These are phyloP conservation scores for Noturus placidus DNA, from an alignment of 2,113 vertebrate species.

Conservation along the genomic window DNA sequence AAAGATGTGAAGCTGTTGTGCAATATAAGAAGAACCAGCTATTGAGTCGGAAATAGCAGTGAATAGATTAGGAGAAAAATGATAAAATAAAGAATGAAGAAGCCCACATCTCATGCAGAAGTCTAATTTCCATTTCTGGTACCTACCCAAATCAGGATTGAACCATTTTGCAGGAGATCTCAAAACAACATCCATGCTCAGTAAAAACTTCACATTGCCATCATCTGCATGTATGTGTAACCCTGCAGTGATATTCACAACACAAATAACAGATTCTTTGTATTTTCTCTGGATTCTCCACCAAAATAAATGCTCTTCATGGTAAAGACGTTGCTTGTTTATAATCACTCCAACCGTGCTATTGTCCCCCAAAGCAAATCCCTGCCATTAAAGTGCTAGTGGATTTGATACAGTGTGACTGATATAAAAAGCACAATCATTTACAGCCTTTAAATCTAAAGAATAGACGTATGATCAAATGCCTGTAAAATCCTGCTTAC, in stretches of 20 bases:
- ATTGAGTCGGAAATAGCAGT: not conserved
- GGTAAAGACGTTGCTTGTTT: conserved; percentile 9
- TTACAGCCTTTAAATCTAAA: conserved; percentile 8
- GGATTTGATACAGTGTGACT: conserved; percentile 32
- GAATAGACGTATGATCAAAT: not conserved
- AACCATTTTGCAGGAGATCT: conserved; percentile 7
- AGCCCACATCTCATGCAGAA: not conserved
- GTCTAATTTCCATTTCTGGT: conserved; percentile 5
- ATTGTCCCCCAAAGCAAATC: conserved; percentile 24
- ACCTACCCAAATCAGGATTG: not conserved
- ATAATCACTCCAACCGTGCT: conserved; percentile 12
- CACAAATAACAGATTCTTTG: conserved; percentile 14
- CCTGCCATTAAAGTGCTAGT: conserved; percentile 26
- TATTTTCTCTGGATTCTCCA: conserved; percentile 5
- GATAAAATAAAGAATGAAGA: not conserved
- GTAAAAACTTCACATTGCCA: not conserved
- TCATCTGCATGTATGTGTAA: not conserved
- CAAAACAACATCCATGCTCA: conserved; percentile 24
- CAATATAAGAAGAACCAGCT: not conserved
- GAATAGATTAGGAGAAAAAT: not conserved
- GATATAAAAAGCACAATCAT: conserved; percentile 5
- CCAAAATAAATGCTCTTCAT: conserved; percentile 33
- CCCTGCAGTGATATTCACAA: not conserved
- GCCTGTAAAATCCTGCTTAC: not conserved
- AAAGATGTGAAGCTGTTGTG: not conserved